A percentile compares a stretch with the other conserved stretches of the same genome.
Evolutionary conservation across 2,113 vertebrate species (phyloP).

Genomic region (Oxygymnocypris stewartii): DNA sequence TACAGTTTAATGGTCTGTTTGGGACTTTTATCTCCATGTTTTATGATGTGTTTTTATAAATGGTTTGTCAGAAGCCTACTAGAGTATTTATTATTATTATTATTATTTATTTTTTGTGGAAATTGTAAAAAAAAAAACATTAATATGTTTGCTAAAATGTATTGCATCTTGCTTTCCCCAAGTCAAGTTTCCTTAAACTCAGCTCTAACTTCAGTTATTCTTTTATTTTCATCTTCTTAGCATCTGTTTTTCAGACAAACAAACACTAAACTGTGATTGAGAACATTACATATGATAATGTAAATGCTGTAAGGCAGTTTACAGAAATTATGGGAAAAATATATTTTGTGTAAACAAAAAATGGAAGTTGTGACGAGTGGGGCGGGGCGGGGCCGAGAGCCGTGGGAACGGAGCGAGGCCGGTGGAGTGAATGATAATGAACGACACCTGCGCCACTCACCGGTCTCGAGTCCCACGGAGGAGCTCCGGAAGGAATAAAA

Average conservation of each 20-base stretch:
- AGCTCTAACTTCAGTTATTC: not conserved
- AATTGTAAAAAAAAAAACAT: not conserved
- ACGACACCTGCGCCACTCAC: too few relatives aligned
- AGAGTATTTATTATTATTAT: too few relatives aligned
- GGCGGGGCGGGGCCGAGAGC: too few relatives aligned
- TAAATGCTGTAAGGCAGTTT: not conserved
- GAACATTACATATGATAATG: not conserved
- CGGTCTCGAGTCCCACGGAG: too few relatives aligned
- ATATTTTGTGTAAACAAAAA: not conserved
- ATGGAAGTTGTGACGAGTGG: too few relatives aligned
- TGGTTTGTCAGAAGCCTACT: not conserved
- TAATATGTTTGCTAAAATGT: not conserved
- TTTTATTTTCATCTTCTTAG: not conserved
- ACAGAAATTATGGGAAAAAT: not conserved
- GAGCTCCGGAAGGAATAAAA: too few relatives aligned
- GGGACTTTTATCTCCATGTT: slow-evolving; percentile 36
- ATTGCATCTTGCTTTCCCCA: not conserved
- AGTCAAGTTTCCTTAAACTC: not conserved
- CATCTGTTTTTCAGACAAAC: not conserved
- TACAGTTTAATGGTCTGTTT: slow-evolving; percentile 42
- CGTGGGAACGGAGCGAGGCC: too few relatives aligned
- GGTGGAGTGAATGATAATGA: too few relatives aligned
- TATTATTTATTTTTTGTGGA: too few relatives aligned
- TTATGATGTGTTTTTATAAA: not conserved
- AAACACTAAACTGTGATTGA: not conserved